phyloP scores from a whole-genome alignment of 2,113 vertebrate genomes.

The Strix aluco region DNA sequence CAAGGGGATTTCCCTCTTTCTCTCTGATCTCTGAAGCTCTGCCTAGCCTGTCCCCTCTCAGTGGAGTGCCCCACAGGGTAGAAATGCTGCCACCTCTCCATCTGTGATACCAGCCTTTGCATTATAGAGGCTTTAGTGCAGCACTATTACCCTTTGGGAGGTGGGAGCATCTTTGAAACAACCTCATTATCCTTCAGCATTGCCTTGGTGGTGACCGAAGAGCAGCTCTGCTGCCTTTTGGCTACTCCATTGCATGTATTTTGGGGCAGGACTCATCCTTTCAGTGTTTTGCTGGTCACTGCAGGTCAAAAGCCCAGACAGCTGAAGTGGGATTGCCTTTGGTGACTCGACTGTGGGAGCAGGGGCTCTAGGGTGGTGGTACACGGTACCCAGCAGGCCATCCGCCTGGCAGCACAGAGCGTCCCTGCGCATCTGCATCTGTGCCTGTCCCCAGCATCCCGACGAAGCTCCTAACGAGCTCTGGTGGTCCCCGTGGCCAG shows the following conservation, averaged over 20 bases:
- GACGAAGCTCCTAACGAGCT: background rate
- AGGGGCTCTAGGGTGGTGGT: background rate
- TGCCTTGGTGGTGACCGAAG: background rate
- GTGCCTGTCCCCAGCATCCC: background rate
- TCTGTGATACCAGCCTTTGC: background rate
- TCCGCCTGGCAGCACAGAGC: background rate
- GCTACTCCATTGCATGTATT: accelerated
- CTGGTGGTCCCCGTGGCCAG: background rate
- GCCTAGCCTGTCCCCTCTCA: background rate
- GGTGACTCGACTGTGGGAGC: background rate
- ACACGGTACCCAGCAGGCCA: background rate
- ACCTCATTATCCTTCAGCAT: background rate
- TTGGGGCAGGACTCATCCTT: background rate
- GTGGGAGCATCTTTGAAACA: background rate
- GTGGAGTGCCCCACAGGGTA: background rate
- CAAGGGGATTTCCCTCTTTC: background rate
- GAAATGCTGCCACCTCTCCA: background rate
- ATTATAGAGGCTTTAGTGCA: background rate
- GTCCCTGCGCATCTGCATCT: accelerated
- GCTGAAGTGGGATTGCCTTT: background rate
- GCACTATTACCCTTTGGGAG: background rate
- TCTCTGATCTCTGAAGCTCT: background rate
- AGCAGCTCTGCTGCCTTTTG: background rate
- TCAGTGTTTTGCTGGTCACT: accelerated
- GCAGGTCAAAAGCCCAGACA: background rate